Evolutionary conservation across 2,797 vertebrate genomes (phyloP), one percentile per base, ranked within the genome.

Genomic region (Rhabdophis nuchalis): DNA sequence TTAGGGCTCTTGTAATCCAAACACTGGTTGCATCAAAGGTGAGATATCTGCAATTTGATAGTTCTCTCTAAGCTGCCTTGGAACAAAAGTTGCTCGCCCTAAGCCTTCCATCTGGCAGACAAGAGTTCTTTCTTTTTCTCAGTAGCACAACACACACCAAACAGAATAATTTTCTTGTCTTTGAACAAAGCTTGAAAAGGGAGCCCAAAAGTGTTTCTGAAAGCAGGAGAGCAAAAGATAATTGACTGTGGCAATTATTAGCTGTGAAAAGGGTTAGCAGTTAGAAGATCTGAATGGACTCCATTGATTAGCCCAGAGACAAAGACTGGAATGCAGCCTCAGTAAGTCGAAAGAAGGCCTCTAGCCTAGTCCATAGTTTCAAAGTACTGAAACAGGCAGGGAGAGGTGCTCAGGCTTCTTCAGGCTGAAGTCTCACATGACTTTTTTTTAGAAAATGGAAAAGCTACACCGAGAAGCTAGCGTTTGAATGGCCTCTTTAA

Each of bases 31-130:
- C 56, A 72, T 61, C 61, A 90, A 77, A 87, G 61, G 61, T 77
- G 54, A 87, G 54, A 57, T 77, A n/a, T 16, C 85, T 89, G 82
- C 53, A 89, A 87, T 92, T 56, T 86, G 85, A 87, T 72, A 58
- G 41, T 90, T 86, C 58, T 61, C 87, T 89, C 87, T 68, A 50
- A 90, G 85, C 29, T 36, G 27, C 87, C 85, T 85, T 90, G 85
- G 92, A 92, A 90, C 89, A 87, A 92, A 87, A 72, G 61, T 57
- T 72, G 82, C 86, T 90, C 89, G 36, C 82, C 88, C 85, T 90
- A 87, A 90, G 85, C 53, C 61, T 77, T 92, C 60, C 85, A 77
- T 90, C 85, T 92, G 85, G 85, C 36, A 77, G 61, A 77, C 29
- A 60, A 60, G 61, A 77, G 50, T 10, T 46, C 58, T 86, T 89